phyloP scores from a whole-genome alignment of 2,797 vertebrate genomes.

The Leuciscus waleckii region DNA sequence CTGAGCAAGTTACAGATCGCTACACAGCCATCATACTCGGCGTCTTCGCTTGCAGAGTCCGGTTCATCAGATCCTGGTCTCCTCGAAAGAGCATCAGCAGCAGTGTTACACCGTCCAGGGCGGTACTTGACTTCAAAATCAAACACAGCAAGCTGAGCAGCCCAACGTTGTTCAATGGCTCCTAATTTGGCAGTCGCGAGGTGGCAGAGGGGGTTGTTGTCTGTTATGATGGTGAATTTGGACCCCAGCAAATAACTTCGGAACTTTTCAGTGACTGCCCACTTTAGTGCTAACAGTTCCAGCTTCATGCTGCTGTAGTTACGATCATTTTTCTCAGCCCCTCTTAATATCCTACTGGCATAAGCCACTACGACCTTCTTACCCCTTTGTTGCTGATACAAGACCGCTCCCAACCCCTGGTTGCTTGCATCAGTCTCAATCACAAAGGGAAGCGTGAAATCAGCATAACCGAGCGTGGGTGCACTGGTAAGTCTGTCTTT shows the following conservation, averaged over 20 bases:
- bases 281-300: neutral
- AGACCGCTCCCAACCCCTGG: neutral
- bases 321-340: neutral
- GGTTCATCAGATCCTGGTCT: neutral
- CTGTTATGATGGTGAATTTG: too few relatives aligned
- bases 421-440: neutral
- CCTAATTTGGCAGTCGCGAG: neutral
- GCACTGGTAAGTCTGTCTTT: neutral
- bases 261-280: too few relatives aligned
- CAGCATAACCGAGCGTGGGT: neutral
- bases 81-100: neutral
- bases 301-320: neutral
- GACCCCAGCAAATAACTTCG: too few relatives aligned
- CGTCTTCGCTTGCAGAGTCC: neutral
- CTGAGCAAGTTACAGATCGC: neutral
- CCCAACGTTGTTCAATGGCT: neutral
- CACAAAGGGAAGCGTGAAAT: neutral
- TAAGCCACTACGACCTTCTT: neutral
- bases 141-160: neutral
- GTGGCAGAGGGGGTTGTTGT: neutral
- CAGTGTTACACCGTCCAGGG: neutral
- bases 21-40: neutral
- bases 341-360: neutral
- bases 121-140: neutral
- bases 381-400: neutral